Evolutionary conservation across 1,140 invertebrate species (phyloP), one percentile per base, ranked within the genome.

Genomic region (Lucilia cuprina): DNA sequence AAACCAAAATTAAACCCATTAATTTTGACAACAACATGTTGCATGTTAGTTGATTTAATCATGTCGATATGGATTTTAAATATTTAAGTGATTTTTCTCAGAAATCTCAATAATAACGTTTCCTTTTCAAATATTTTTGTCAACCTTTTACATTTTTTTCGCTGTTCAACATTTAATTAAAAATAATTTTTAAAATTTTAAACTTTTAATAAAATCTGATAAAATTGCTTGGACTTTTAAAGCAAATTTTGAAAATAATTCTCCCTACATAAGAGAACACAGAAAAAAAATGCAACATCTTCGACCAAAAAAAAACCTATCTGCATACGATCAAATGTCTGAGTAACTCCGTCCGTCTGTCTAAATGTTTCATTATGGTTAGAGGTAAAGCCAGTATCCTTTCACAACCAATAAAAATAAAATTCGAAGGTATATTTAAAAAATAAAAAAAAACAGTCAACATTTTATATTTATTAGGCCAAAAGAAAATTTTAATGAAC

Each of bases 351-450:
- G 34, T 47, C 17, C 35, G 75, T 41, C 14, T 17, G 75, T 78
- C n/a, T 80, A 49, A 21, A 80, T 80, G 77, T 49, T 80, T 80
- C 77, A 80, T 41, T 87, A 80, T 84, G 21, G 83, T 5, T 25
- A 82, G 41, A 30, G 83, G 7, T 25, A 82, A 5, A 74, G 13
- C 14, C 14, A 34, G 83, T 60, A 75, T 77, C 74, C 47, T 84
- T 86, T 84, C 84, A 55, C 87, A 87, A 41, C 35, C 60, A 65
- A 17, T 19, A 82, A 65, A 82, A 55, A 55, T 25, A 60, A 82
- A 82, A 82, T 21, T 70, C 65, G 21, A 70, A 70, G 65, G n/a
- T 21, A 70, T 70, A n/a, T 70, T 25, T 7, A 49, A 35, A 35
- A 35, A 75, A 35, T 17, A 14, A 19, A 55, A 55, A 19, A 49